Base-by-base conservation (phyloP, 2,113 vertebrate genomes). In the Xiphophorus maculatus region DNA sequence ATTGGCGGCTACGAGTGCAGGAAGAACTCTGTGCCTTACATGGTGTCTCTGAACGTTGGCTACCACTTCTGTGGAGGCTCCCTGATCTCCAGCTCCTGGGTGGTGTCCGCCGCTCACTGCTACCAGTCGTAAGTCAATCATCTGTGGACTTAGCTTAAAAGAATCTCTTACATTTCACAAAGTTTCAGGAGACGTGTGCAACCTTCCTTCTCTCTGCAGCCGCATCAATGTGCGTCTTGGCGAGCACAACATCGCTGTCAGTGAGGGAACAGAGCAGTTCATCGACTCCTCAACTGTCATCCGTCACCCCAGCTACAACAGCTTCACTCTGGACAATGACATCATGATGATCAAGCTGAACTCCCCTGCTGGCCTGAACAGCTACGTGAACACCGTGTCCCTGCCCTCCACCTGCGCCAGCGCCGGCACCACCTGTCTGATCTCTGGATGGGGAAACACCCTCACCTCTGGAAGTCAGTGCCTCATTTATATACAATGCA, bases 331-430 rank as follows among this genome's bases (percentile, higher is more conserved):
- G 37, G 93, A 96, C 88, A 95, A 96, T 0, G 96, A 97, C 93
- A 95, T 97, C 92, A 96, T 97, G 96, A 85, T 97, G 75, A 94
- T 97, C 85, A 97, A 96, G 76, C 90, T 96, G 83, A 72, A 70
- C 4, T 32, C 25, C 0, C 83, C 95, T 0, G 94, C 93, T 80
- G 0, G 11, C 58, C 37, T 96, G n/a, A 96, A 91, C 76, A 42
- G 17, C 71, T 92, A 93, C 0, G 95, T 96, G 74, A 65, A 29
- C 0, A 88, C 94, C 8, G 86, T 97, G 51, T 58, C 51, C 51
- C 51, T 58, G 19, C 51, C 51, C 51, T 58, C 51, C 9, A 58
- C 25, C 51, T 58, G 51, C 9, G 7, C 22, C 25, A 3, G 7
- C 3, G 22, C 51, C 9, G 22, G 51, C 17, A 58, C 22, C 22